Conservation (phyloP, 2,113 vertebrate species). For the Nycticebus coucang region DNA sequence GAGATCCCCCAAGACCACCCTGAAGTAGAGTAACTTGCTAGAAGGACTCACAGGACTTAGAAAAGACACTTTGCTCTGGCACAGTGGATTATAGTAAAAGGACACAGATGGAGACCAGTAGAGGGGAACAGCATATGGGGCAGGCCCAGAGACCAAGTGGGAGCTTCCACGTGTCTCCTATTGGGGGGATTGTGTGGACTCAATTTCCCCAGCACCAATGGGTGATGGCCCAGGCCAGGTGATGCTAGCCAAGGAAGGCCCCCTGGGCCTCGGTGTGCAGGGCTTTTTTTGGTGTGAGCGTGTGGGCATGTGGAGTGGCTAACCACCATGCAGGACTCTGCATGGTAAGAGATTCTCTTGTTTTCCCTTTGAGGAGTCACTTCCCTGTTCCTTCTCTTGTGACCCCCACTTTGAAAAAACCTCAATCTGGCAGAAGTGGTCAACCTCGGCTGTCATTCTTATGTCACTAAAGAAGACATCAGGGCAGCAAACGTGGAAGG, state of each 20-base stretch:
- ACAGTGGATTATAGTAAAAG: too few relatives aligned
- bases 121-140: not conserved
- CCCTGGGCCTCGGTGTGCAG: not conserved
- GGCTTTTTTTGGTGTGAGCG: not conserved
- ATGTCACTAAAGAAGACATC: accelerated
- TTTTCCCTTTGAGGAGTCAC: not conserved
- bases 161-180: not conserved
- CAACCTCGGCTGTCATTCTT: not conserved
- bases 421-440: not conserved
- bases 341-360: too few relatives aligned
- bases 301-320: not conserved
- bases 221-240: accelerated
- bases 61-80: accelerated
- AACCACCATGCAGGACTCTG: too few relatives aligned
- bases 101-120: not conserved
- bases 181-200: not conserved
- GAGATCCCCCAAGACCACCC: not conserved
- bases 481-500: accelerated
- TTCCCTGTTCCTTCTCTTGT: too few relatives aligned
- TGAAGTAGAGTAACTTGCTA: too few relatives aligned
- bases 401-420: not conserved
- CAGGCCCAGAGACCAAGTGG: not conserved
- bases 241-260: not conserved
- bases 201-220: accelerated
- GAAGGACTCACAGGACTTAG: not conserved